phyloP scores from a whole-genome alignment of 2,888 invertebrate genomes.

The Orthonevra nobilis region DNA sequence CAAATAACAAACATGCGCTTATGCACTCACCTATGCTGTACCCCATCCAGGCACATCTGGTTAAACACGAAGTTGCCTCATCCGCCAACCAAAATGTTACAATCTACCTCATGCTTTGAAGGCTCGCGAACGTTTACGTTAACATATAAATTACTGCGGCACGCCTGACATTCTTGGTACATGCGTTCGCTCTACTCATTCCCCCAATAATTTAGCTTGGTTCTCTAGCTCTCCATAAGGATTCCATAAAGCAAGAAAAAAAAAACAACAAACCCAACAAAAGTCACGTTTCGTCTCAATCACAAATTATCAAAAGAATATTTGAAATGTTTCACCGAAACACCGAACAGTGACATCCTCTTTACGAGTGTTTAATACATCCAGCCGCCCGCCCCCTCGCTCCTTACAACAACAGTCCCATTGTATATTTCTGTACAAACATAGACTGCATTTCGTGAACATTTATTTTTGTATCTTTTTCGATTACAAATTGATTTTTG shows the following conservation, averaged over 20 bases:
- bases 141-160: conserved; percentile 69
- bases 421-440: too few species aligned
- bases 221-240: not conserved
- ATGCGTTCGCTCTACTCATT: conserved; percentile 34
- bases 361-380: conserved; percentile 60
- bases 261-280: conserved; percentile 44
- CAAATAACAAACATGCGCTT: conserved; percentile 34
- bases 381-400: conserved; percentile 7
- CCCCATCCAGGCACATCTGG: conserved; percentile 61
- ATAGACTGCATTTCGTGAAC: not conserved
- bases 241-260: too few species aligned
- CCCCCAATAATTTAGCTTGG: conserved; percentile 5
- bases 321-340: conserved; percentile 44
- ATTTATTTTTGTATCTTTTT: conserved; percentile 34
- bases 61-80: conserved; percentile 46
- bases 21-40: too few species aligned
- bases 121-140: conserved; percentile 54
- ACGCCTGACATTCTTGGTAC: conserved; percentile 68
- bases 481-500: conserved; percentile 53
- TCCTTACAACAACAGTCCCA: not conserved
- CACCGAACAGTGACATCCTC: conserved; percentile 58
- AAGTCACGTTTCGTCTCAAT: conserved; percentile 69
- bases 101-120: conserved; percentile 9
- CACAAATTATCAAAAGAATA: conserved; percentile 69
- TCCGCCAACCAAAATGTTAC: conserved; percentile 45